Conservation (phyloP, 1,140 invertebrate genomes). For the Lamellibrachia luymesi region DNA sequence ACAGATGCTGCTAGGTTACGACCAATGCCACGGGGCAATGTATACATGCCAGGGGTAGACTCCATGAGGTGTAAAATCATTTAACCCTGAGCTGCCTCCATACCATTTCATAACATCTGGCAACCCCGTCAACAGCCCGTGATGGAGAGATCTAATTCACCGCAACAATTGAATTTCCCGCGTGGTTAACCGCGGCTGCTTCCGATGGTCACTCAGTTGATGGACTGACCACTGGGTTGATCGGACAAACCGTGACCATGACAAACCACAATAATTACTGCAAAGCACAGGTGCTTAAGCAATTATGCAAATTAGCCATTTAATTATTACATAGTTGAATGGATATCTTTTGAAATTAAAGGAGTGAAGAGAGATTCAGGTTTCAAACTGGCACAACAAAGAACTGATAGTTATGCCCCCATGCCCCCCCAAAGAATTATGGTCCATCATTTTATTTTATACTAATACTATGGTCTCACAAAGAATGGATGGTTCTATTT, state of each 20-base stretch:
- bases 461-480: no score
- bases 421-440: background rate
- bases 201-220: background rate
- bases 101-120: slow-evolving; percentile 1
- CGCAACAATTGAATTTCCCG: background rate
- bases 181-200: background rate
- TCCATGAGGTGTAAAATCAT: background rate
- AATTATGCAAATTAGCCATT: background rate
- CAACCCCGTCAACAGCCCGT: background rate
- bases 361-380: background rate
- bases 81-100: background rate
- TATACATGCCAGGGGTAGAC: background rate
- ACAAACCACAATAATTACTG: background rate
- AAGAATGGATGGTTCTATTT: no score
- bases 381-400: background rate
- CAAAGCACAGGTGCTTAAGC: background rate
- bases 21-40: background rate
- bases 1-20: background rate
- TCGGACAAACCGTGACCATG: background rate
- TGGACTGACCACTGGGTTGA: background rate
- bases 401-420: no score
- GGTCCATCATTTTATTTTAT: background rate
- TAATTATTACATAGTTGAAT: background rate
- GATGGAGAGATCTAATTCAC: background rate
- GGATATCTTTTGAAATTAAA: background rate